Conservation (phyloP, 2,113 vertebrate genomes). For the Petrocephalus microphthalmus region DNA sequence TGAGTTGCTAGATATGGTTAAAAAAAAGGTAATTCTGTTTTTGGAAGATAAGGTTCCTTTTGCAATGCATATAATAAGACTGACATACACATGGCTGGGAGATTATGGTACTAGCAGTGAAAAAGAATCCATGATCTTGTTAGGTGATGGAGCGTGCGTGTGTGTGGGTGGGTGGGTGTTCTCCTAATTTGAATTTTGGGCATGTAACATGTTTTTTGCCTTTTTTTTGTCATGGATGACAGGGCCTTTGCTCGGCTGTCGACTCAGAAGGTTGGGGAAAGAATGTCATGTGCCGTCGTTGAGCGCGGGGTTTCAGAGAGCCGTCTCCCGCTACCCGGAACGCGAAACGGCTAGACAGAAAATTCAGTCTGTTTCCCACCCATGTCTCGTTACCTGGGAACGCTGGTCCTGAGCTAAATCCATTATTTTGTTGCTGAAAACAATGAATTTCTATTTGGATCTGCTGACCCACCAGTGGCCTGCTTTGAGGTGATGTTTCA, state of each 20-base stretch:
- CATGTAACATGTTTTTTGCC: background rate
- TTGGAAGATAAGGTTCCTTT: background rate
- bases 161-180: background rate
- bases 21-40: background rate
- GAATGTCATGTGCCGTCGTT: background rate
- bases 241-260: background rate
- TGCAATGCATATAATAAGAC: background rate
- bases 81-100: background rate
- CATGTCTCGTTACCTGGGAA: background rate
- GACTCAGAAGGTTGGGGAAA: background rate
- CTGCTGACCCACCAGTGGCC: background rate
- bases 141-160: background rate
- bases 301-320: background rate
- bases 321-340: background rate
- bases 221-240: conserved; percentile 3
- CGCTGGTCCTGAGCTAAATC: background rate
- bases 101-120: background rate
- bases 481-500: background rate
- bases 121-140: background rate
- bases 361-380: background rate
- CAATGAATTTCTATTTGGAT: background rate
- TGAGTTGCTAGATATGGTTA: background rate
- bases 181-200: background rate
- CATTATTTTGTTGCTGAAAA: background rate
- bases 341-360: background rate